Percentiles rank a stretch among this genome's conserved stretches.
These are phyloP conservation scores for Dicaeum eximium DNA, from an alignment of 2,113 vertebrate genomes.

Conservation along the genomic window DNA sequence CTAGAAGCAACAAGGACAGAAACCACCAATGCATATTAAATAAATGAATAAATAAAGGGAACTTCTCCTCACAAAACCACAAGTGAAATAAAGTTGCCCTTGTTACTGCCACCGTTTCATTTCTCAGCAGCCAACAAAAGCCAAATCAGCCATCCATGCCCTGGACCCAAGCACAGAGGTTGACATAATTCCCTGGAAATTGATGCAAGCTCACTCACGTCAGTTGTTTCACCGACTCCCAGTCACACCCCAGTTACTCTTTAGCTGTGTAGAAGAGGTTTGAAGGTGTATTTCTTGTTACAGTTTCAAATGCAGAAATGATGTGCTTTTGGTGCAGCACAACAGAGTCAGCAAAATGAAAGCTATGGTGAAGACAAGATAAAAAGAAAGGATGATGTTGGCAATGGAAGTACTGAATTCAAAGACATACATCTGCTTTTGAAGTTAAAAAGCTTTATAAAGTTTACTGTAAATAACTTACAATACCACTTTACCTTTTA, in stretches of 20 bases:
- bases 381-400: background rate
- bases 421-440: background rate
- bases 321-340: background rate
- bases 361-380: background rate
- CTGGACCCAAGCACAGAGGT: background rate
- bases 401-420: background rate
- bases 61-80: background rate
- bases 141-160: background rate
- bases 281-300: background rate
- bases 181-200: constrained; percentile 18
- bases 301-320: background rate
- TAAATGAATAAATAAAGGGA: constrained; percentile 1
- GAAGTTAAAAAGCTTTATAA: background rate
- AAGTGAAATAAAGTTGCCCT: background rate
- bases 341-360: background rate
- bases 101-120: background rate
- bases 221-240: background rate
- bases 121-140: background rate
- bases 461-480: background rate
- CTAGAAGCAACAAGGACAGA: background rate
- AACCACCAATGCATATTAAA: background rate
- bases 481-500: background rate
- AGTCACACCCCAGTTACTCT: background rate
- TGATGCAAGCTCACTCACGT: background rate
- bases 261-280: background rate